Base-by-base conservation (phyloP, 1,140 invertebrate genomes). In the Oscheius sp. region DNA sequence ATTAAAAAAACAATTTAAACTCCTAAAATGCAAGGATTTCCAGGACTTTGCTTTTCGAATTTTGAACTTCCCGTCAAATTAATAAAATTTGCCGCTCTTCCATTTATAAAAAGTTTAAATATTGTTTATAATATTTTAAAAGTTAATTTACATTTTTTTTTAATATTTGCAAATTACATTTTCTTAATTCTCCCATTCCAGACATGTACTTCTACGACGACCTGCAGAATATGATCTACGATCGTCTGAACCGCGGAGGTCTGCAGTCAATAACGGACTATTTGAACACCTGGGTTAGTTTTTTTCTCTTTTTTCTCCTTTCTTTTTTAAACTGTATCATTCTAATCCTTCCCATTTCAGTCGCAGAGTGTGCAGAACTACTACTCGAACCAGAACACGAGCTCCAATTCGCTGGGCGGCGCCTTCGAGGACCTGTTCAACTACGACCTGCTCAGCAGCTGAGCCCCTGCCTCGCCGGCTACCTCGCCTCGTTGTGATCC, bases 151-250 rank as follows among this genome's bases (percentile, higher is more conserved):
- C 23, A 29, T 59, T 26, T 20, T 59, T 13, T 13, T 13, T 20
- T 13, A 59, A 45, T 59, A 13, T 59, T 59, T 13, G 23, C 23
- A 26, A 13, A 59, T 13, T 59, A 13, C 23, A 13, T 13, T 13
- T 13, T 59, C 20, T 20, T 13, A 45, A 59, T 13, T 13, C 13
- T 59, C 13, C 35, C 23, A n/a, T n/a, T n/a, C 35, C 72, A 55
- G 76, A 77, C 32, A 49, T 74, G 13, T 77, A 74, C 45, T 64
- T 76, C 31, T 77, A 76, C 59, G 76, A 77, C 49, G 76, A 77
- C 49, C 66, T 77, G 10, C 76, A 77, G 46, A 77, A 77, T 26
- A 31, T 36, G 1, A 69, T 77, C 2, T 35, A 77, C 42, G 73
- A 77, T 4, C 36, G 66, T n/a, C 46, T 77, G 35, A 66, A 45